phyloP scores from a whole-genome alignment of 2,797 vertebrate species.

The Oreortyx pictus region DNA sequence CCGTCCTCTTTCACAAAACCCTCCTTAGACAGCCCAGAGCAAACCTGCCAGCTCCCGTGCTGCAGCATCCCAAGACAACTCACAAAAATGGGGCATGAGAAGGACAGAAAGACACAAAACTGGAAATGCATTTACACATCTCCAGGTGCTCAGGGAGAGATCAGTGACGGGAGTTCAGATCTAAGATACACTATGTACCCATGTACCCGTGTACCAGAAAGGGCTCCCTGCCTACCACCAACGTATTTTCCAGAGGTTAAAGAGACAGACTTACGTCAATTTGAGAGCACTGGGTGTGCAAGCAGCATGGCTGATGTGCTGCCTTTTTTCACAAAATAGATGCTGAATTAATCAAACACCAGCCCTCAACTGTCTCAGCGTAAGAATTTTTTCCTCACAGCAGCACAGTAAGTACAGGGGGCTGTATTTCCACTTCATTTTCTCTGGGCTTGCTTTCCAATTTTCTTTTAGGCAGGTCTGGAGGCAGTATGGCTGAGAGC shows the following conservation, averaged over 20 bases:
- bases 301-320: background rate
- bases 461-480: background rate
- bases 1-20: background rate
- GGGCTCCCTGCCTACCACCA: fast-evolving
- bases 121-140: background rate
- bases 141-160: background rate
- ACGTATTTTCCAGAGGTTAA: background rate
- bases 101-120: background rate
- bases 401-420: background rate
- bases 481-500: background rate
- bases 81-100: background rate
- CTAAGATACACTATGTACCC: background rate
- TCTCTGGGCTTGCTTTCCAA: background rate
- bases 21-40: background rate
- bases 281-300: background rate
- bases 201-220: background rate
- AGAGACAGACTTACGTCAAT: background rate
- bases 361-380: background rate
- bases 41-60: background rate
- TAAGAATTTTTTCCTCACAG: background rate
- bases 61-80: background rate
- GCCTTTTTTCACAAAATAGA: background rate
- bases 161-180: background rate
- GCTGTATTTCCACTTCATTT: background rate
- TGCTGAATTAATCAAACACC: background rate